Evolutionary conservation across 2,888 invertebrate genomes (phyloP).

Genomic region (Portevinia maculata): DNA sequence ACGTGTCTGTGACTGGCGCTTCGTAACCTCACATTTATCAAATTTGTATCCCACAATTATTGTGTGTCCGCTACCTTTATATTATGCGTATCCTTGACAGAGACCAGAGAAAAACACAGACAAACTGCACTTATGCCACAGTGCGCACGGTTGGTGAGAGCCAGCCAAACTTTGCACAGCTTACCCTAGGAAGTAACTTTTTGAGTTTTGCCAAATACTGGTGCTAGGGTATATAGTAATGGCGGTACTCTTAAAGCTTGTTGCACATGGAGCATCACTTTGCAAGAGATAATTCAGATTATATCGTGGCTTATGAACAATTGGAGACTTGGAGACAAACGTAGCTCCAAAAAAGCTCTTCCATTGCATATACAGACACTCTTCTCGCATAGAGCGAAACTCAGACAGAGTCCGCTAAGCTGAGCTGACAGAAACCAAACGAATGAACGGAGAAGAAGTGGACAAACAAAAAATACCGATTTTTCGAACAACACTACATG

Average conservation of each 20-base stretch:
- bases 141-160: constrained; percentile 51
- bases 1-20: constrained; percentile 54
- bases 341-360: constrained; percentile 29
- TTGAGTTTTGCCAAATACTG: background rate
- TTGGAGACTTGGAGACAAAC: background rate
- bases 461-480: constrained; percentile 13
- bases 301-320: no score
- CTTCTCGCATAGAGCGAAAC: background rate
- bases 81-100: constrained; percentile 69
- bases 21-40: constrained; percentile 61
- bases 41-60: constrained; percentile 24
- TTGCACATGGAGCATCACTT: constrained; percentile 23
- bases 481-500: constrained; percentile 58
- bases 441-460: constrained; percentile 25
- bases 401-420: constrained; percentile 4
- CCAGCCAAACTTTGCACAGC: constrained; percentile 10
- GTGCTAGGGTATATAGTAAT: background rate
- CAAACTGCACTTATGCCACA: background rate
- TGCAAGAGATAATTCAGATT: no score
- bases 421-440: constrained; percentile 62
- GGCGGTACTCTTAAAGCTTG: constrained; percentile 56
- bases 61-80: constrained; percentile 42
- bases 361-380: constrained; percentile 3
- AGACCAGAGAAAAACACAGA: constrained; percentile 28
- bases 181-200: constrained; percentile 36